These are phyloP conservation scores for Hoplodrina blanda DNA, from an alignment of 2,888 invertebrate genomes.

Conservation along the genomic window DNA sequence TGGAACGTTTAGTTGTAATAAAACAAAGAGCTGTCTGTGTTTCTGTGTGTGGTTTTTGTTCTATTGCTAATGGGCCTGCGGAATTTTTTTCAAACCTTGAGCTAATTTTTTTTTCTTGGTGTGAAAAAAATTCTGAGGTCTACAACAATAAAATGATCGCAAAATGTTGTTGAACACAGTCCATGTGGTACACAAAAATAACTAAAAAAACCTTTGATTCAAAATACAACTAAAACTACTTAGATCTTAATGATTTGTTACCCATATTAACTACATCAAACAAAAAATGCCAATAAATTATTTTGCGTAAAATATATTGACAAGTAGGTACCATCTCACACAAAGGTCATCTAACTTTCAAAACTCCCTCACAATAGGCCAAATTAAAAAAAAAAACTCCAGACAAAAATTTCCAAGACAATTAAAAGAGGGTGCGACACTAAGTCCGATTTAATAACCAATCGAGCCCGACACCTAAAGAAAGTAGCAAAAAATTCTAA, in stretches of 20 bases:
- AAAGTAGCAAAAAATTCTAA: constrained; percentile 73
- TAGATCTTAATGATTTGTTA: too few relatives aligned
- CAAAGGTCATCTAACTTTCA: constrained; percentile 16
- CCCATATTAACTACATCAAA: too few relatives aligned
- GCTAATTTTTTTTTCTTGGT: too few relatives aligned
- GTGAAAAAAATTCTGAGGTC: too few relatives aligned
- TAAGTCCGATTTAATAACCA: constrained; percentile 90
- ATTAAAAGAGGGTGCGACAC: constrained; percentile 78
- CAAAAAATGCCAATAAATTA: too few relatives aligned
- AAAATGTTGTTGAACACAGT: too few relatives aligned
- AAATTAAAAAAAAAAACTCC: constrained; percentile 59
- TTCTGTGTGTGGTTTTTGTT: not conserved
- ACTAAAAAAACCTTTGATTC: too few relatives aligned
- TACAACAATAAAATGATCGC: too few relatives aligned
- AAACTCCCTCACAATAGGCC: constrained; percentile 41
- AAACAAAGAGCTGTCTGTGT: not conserved
- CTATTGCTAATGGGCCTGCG: not conserved
- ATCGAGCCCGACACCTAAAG: constrained; percentile 82
- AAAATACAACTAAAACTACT: too few relatives aligned
- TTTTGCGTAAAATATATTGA: not conserved
- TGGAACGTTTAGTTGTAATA: not conserved
- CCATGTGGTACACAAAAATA: too few relatives aligned
- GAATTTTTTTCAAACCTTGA: too few relatives aligned
- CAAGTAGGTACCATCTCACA: not conserved
- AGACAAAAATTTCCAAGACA: constrained; percentile 69